Evolutionary conservation across 2,797 vertebrate species (phyloP).

Genomic region (Botia almorhae): DNA sequence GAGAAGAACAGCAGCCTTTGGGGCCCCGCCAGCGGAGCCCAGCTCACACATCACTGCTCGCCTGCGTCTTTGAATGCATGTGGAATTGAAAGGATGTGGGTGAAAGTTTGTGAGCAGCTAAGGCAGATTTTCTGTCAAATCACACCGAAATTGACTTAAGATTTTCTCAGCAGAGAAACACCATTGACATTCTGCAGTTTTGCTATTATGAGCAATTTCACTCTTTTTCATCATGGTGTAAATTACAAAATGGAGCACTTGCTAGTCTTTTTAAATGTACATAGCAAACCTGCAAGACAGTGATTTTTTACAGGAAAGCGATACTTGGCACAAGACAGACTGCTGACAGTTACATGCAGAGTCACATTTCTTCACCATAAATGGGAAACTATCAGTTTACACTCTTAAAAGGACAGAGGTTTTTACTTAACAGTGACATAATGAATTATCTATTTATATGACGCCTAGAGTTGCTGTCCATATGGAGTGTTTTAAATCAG

Average conservation of each 20-base stretch:
- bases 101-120: conserved; percentile 51
- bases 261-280: conserved; percentile 38
- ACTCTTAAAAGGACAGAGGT: conserved; percentile 33
- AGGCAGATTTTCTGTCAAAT: conserved; percentile 43
- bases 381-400: conserved; percentile 43
- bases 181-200: background rate
- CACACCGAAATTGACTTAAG: conserved; percentile 2
- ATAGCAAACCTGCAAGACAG: conserved; percentile 34
- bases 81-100: conserved; percentile 52
- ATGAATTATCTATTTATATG: background rate
- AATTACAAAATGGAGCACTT: conserved; percentile 42
- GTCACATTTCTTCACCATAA: conserved; percentile 31
- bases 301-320: conserved; percentile 42
- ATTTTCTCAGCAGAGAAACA: background rate
- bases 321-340: conserved; percentile 30
- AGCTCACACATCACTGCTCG: conserved; percentile 53
- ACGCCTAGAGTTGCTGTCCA: background rate
- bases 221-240: conserved; percentile 1
- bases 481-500: background rate
- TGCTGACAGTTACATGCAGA: conserved; percentile 45
- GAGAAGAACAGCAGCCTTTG: conserved; percentile 55
- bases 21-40: conserved; percentile 43
- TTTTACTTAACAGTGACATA: conserved; percentile 15
- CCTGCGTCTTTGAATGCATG: conserved; percentile 38
- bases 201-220: background rate